Evolutionary conservation across 2,888 invertebrate species (phyloP), one percentile per base, ranked within the genome.

Genomic region (Morinoia aosen): DNA sequence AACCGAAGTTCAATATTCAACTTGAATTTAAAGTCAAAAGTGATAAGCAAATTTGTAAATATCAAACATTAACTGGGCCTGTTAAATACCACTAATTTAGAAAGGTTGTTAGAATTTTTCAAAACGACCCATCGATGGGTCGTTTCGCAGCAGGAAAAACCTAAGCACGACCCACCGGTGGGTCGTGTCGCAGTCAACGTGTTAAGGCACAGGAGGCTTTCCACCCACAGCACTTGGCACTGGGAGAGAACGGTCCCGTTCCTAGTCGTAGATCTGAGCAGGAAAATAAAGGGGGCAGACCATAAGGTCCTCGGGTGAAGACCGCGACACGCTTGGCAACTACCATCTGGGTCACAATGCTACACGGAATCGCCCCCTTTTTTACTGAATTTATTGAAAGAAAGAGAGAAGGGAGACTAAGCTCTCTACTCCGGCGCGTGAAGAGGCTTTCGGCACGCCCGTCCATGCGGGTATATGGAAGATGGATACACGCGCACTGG

Each of bases 281-380:
- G 33, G 76, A 76, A 76, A 76, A 76, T 76, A 76, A 76, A 76
- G 76, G 76, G 76, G 76, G 76, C 76, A 76, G 76, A 76, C 76
- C 76, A 76, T 76, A 76, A 76, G 76, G 76, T 76, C 40, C 90
- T 48, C 10, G 39, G 90, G 40, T 90, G 48, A 40, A 90, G 40
- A 48, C 90, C 90, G 90, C 90, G 90, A 90, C 90, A 48, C 40
- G 90, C 40, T 48, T 25, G 90, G 48, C 48, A 90, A 90, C 40
- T 48, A 48, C 90, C 90, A 40, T 40, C 90, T 48, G 40, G 48
- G 90, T 90, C 16, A 90, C 40, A 90, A 90, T 90, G 40, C 90
- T 48, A 90, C 90, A 48, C 48, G 25, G 48, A 90, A 90, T 90
- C 48, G 40, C 40, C 61, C 61, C 76, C 40, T 25, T 90, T 90